These are phyloP conservation scores for Acronicta alni DNA, from an alignment of 2,888 invertebrate species.

Conservation along the genomic window DNA sequence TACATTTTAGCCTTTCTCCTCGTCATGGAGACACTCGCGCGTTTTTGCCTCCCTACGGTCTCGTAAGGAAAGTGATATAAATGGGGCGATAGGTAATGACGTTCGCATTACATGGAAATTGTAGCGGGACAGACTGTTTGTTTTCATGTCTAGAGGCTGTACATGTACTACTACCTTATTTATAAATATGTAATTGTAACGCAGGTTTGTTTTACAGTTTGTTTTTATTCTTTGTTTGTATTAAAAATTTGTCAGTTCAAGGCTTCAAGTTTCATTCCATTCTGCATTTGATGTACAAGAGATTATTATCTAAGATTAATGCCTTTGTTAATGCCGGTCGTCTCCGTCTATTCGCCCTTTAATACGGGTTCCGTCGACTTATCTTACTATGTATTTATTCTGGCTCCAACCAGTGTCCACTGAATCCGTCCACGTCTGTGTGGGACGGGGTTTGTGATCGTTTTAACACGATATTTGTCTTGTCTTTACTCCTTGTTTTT, in stretches of 20 bases:
- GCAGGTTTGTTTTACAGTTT: background rate
- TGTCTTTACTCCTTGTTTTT: background rate
- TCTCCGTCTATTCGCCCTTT: constrained; percentile 9
- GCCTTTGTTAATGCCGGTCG: background rate
- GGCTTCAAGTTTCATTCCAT: too few relatives aligned
- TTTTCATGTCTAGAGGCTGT: constrained; percentile 31
- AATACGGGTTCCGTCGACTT: constrained; percentile 11
- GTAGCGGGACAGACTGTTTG: constrained; percentile 18
- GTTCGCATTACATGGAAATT: constrained; percentile 40
- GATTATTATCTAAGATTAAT: background rate
- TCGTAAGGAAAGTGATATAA: constrained; percentile 36
- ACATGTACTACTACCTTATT: constrained; percentile 1
- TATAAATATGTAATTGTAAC: constrained; percentile 3
- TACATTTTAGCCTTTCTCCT: background rate
- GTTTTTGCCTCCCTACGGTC: constrained; percentile 16
- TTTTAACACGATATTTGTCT: constrained; percentile 14
- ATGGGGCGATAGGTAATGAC: constrained; percentile 45
- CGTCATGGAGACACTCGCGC: constrained; percentile 11
- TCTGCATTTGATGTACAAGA: too few relatives aligned
- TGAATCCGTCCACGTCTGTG: constrained; percentile 4
- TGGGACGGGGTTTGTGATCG: constrained; percentile 4
- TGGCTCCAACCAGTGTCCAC: constrained; percentile 9
- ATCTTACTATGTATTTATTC: constrained; percentile 7
- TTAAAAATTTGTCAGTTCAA: too few relatives aligned
- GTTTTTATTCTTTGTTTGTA: background rate